Conservation (phyloP, 2,797 vertebrate genomes). For the Arrhamphus sclerolepis region DNA sequence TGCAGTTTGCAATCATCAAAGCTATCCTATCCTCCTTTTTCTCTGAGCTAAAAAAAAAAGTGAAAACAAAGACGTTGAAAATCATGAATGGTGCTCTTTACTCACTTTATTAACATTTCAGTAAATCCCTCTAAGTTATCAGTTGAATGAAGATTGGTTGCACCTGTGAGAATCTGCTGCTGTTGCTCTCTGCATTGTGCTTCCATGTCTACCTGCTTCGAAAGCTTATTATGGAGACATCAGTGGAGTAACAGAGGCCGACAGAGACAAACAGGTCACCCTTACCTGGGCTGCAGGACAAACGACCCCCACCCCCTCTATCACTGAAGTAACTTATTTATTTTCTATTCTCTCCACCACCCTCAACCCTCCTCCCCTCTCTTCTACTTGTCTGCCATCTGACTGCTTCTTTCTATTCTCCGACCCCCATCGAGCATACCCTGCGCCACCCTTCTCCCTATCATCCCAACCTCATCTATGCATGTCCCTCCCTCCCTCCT, state of each 20-base stretch:
- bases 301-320: constrained; percentile 61
- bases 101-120: constrained; percentile 44
- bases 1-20: too few relatives aligned
- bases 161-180: constrained; percentile 37
- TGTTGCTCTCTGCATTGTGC: constrained; percentile 32
- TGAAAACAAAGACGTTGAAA: too few relatives aligned
- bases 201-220: constrained; percentile 58
- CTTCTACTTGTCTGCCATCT: constrained; percentile 23
- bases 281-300: constrained; percentile 69
- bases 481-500: constrained; percentile 10
- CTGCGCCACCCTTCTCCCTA: constrained; percentile 21
- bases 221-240: constrained; percentile 74
- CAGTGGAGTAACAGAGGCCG: constrained; percentile 65
- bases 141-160: constrained; percentile 20
- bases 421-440: constrained; percentile 19
- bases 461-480: constrained; percentile 39
- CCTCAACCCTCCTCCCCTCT: constrained; percentile 31
- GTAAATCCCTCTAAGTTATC: constrained; percentile 38
- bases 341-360: constrained; percentile 37
- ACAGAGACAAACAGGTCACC: constrained; percentile 79
- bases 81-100: constrained; percentile 1
- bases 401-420: constrained; percentile 33
- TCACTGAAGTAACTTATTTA: constrained; percentile 33
- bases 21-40: too few relatives aligned
- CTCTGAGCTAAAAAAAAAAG: too few relatives aligned